These are phyloP conservation scores for Phrynocephalus guinanensis DNA, from an alignment of 2,797 vertebrate species.

Conservation along the genomic window DNA sequence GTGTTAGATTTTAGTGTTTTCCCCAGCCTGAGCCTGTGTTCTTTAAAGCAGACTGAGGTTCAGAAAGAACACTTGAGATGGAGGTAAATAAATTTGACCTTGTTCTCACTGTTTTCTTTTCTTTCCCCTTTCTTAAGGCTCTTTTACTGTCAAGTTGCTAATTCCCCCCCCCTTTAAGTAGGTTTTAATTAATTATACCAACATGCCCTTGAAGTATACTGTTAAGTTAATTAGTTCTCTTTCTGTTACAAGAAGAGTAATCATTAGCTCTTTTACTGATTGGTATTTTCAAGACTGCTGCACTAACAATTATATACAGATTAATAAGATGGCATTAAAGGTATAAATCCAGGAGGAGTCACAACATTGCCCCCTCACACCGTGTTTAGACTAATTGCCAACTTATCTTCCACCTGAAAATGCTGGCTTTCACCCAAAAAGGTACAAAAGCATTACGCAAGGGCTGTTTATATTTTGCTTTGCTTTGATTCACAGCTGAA, in stretches of 20 bases:
- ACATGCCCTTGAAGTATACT: constrained; percentile 62
- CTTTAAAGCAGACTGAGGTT: constrained; percentile 19
- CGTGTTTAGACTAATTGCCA: constrained; percentile 74
- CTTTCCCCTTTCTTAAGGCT: constrained; percentile 41
- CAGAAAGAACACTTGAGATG: constrained; percentile 32
- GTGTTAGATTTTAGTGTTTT: not conserved
- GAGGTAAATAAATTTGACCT: constrained; percentile 38
- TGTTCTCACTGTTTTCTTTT: constrained; percentile 48
- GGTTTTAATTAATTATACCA: constrained; percentile 73
- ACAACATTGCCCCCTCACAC: constrained; percentile 58
- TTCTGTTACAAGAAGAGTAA: constrained; percentile 63
- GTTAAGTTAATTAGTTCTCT: constrained; percentile 74
- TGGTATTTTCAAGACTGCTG: constrained; percentile 74
- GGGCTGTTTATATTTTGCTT: not conserved
- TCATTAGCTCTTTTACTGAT: constrained; percentile 77
- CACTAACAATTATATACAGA: constrained; percentile 72
- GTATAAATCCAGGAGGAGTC: constrained; percentile 66
- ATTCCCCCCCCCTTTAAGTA: constrained; percentile 6
- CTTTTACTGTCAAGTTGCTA: constrained; percentile 61
- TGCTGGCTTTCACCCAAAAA: constrained; percentile 59
- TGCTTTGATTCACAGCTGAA: not conserved
- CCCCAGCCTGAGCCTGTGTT: constrained; percentile 21
- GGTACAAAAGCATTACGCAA: constrained; percentile 15
- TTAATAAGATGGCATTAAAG: constrained; percentile 74
- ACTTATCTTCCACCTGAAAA: constrained; percentile 61